Conservation (phyloP, 1,140 invertebrate species). For the Cotesia chilonis region DNA sequence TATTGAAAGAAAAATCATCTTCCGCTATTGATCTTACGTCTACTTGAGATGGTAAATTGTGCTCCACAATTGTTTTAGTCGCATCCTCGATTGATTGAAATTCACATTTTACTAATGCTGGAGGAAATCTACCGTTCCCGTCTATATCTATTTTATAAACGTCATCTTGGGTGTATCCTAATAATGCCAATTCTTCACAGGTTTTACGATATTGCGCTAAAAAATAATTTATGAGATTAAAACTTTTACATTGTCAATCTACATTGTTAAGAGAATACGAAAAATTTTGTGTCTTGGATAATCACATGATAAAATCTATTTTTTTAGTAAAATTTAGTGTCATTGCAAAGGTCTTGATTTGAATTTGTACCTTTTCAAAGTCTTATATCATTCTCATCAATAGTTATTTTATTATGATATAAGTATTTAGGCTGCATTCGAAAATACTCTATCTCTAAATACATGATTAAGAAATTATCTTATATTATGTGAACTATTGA, state of each 20-base stretch:
- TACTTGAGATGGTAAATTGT: conserved; percentile 90
- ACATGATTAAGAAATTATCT: no score
- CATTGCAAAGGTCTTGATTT: no score
- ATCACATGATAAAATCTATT: no score
- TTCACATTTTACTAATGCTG: conserved; percentile 89
- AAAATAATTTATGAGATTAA: conserved; percentile 37
- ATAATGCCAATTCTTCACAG: conserved; percentile 88
- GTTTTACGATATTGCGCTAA: conserved; percentile 85
- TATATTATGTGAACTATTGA: no score
- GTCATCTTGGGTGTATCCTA: conserved; percentile 85
- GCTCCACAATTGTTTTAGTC: conserved; percentile 90
- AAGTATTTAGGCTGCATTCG: no score
- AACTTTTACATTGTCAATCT: neutral
- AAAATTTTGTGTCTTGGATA: no score
- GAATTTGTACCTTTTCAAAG: no score
- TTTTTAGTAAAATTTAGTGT: no score
- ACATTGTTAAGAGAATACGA: no score
- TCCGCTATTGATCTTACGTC: conserved; percentile 81
- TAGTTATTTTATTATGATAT: no score
- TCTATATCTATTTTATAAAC: conserved; percentile 93
- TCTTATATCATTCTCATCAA: no score
- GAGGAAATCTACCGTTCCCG: conserved; percentile 89
- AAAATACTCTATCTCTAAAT: no score
- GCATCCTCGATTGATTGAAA: conserved; percentile 86
- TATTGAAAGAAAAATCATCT: conserved; percentile 82